Base-by-base conservation (phyloP, 2,797 vertebrate genomes). In the Todus mexicanus region DNA sequence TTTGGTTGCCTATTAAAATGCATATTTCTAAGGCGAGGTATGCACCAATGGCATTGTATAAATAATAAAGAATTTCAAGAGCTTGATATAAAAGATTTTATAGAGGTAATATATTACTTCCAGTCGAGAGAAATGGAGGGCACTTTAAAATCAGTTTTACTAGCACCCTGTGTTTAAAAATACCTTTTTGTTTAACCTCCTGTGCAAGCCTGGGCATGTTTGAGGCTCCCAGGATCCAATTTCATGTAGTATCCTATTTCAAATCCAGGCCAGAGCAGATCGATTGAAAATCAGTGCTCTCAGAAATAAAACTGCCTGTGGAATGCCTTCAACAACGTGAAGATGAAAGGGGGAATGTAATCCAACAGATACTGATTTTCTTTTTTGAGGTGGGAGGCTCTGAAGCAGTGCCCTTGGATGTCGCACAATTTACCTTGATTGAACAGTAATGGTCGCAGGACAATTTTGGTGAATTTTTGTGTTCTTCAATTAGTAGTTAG, bases 201-300 rank as follows among this genome's bases (percentile, higher is more conserved):
- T 72, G 29, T 86, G 57, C 93, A 95, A 91, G 87, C 15, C 86
- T 51, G 45, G 84, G 33, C 91, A 84, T 91, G 93, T 95, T 74
- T 82, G 87, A 87, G 91, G 70, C 91, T 91, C 64, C 53, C 85
- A 93, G 84, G 79, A 93, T 95, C 78, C 70, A 90, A 57, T 96
- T 96, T 96, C 91, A 53, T 65, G 35, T 64, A 53, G 90, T 87
- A 48, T 96, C 84, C 84, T 92, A 68, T 95, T 96, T 96, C 96
- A 96, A 94, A 92, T 93, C 85, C 85, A 83, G 77, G 53, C 54
- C 20, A 85, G 78, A 71, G n/a, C 60, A 87, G 86, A 92, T 82
- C 63, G 76, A 92, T 92, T 6, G 9, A 81, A 92, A 94, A 89
- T 81, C 84, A 83, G 64, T 54, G 43, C 87, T 89, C 50, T 77